Conservation (phyloP, 37 sponge, comb jelly and placozoan genomes). For the Haliclona indistincta region DNA sequence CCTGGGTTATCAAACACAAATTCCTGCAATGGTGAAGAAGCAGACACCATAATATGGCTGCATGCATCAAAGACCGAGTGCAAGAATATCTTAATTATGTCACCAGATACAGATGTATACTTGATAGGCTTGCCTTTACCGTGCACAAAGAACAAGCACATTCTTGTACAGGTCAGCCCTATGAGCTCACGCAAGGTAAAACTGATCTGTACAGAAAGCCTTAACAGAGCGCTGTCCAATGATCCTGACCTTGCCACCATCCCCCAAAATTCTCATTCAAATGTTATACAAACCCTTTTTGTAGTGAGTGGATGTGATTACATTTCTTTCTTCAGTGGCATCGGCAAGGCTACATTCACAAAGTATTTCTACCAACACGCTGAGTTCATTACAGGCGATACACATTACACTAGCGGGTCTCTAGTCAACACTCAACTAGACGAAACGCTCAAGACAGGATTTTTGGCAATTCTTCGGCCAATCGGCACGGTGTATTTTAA, state of each 20-base stretch:
- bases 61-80: constrained; percentile 1
- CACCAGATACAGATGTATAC: constrained; percentile 18
- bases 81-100: neutral
- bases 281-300: neutral
- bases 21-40: constrained; percentile 17
- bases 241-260: constrained; percentile 4
- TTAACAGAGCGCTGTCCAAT: neutral
- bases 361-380: constrained; percentile 12
- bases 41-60: constrained; percentile 12
- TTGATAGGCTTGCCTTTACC: neutral
- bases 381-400: constrained; percentile 2
- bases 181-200: neutral
- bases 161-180: constrained; percentile 11
- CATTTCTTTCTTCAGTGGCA: constrained; percentile 8
- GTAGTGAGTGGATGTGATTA: constrained; percentile 17
- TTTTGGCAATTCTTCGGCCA: constrained; percentile 2
- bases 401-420: neutral
- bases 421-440: neutral
- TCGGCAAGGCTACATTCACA: constrained; percentile 8
- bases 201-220: neutral
- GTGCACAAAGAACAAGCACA: neutral
- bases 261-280: no score
- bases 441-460: neutral
- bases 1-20: no score
- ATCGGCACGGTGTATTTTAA: constrained; percentile 23